A percentile compares a stretch with the other conserved stretches of the same genome.
Conservation (phyloP, 2,797 vertebrate genomes). For the Tarsius wallacei region DNA sequence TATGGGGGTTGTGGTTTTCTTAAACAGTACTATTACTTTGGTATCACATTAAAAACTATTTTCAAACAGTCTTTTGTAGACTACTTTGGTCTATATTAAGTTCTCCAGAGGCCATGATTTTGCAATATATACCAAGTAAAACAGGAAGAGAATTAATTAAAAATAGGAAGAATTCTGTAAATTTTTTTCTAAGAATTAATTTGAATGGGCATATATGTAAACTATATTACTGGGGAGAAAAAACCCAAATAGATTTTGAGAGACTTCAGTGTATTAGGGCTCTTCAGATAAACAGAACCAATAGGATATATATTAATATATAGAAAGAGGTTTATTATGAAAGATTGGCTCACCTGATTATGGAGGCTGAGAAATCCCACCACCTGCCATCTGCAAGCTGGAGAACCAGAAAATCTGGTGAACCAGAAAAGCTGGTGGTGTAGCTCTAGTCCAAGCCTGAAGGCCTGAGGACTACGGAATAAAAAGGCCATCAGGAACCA, state of each 20-base stretch:
- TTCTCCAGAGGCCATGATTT: constrained; percentile 17
- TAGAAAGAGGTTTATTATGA: background rate
- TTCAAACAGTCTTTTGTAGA: constrained; percentile 7
- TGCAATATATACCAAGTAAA: constrained; percentile 30
- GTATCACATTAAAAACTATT: constrained; percentile 21
- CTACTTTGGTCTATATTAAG: constrained; percentile 3
- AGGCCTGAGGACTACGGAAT: background rate
- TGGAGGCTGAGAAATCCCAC: background rate
- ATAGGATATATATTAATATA: too few relatives aligned
- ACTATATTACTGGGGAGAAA: background rate
- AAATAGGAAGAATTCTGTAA: background rate
- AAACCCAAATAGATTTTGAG: constrained; percentile 13
- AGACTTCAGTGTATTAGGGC: background rate
- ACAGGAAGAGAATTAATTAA: constrained; percentile 47
- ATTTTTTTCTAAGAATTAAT: constrained; percentile 41
- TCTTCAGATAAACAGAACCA: background rate
- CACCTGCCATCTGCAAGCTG: background rate
- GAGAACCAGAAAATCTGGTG: background rate
- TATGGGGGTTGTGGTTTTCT: background rate
- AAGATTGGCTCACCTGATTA: background rate
- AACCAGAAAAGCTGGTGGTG: background rate
- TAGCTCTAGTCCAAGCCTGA: background rate
- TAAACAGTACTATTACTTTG: constrained; percentile 5
- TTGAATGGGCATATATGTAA: constrained; percentile 14
- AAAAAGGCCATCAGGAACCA: too few relatives aligned